A percentile compares a stretch with the other conserved stretches of the same genome.
Conservation (phyloP, 2,797 vertebrate species). For the Smutsia gigantea region DNA sequence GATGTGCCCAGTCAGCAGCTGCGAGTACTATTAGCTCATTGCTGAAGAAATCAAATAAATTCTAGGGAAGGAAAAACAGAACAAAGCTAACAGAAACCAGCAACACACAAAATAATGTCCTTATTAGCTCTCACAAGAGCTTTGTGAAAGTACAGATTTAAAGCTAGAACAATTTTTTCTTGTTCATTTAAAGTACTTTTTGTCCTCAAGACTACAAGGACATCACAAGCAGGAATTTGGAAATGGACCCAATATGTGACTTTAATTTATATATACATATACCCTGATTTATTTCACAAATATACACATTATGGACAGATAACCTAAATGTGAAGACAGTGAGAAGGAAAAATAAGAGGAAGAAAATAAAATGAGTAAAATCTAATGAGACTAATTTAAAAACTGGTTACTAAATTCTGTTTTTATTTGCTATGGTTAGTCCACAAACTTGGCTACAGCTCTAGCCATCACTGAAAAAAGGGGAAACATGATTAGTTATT, state of each 20-base stretch:
- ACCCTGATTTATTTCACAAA: neutral
- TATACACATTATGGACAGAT: neutral
- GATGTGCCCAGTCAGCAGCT: constrained; percentile 7
- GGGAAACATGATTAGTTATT: neutral
- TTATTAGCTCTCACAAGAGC: neutral
- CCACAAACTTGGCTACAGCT: neutral
- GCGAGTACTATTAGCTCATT: neutral
- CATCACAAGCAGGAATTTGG: neutral
- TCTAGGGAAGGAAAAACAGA: constrained; percentile 36
- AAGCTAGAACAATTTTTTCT: neutral
- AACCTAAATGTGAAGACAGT: neutral
- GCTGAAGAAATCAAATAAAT: constrained; percentile 23
- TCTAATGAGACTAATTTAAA: neutral
- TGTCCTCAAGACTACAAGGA: neutral
- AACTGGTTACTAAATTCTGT: neutral
- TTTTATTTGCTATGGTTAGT: neutral
- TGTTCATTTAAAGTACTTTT: constrained; percentile 12
- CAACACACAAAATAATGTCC: neutral
- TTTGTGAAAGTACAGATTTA: constrained; percentile 2
- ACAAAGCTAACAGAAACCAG: neutral
- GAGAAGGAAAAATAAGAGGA: neutral
- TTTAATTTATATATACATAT: neutral
- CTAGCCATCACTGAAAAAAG: neutral
- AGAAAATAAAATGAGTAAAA: neutral
- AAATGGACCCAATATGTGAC: neutral